Conservation (phyloP, 2,113 vertebrate species). For the Crotalus tigris region DNA sequence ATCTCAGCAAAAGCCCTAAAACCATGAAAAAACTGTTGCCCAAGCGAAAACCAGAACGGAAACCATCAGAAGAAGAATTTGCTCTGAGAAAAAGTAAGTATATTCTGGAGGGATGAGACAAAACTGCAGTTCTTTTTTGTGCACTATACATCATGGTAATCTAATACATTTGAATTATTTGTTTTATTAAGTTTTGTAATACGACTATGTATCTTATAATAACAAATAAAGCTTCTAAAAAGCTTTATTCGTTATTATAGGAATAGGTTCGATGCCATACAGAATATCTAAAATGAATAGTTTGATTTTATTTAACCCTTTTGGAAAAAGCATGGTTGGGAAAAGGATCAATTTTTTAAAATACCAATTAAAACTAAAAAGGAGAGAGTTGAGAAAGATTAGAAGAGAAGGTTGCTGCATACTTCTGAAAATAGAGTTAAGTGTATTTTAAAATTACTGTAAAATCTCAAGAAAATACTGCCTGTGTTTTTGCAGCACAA, state of each 20-base stretch:
- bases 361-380: neutral
- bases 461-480: neutral
- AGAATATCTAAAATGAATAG: neutral
- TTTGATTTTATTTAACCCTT: neutral
- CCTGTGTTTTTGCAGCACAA: neutral
- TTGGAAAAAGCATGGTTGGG: neutral
- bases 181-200: neutral
- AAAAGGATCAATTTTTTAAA: neutral
- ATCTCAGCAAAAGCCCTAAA: constrained; percentile 98
- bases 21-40: constrained; percentile 98
- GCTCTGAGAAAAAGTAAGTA: constrained; percentile 93
- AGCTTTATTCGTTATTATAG: neutral
- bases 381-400: neutral
- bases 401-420: neutral
- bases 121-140: neutral
- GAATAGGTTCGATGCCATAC: neutral
- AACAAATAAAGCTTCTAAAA: no score
- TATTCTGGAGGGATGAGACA: neutral
- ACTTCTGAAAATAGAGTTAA: neutral
- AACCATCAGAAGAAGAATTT: constrained; percentile 97
- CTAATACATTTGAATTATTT: neutral
- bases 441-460: neutral
- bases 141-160: neutral
- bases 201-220: neutral
- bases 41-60: constrained; percentile 94